These are phyloP conservation scores for Pseudomyrmex concolor DNA, from an alignment of 1,140 invertebrate species.

Conservation along the genomic window DNA sequence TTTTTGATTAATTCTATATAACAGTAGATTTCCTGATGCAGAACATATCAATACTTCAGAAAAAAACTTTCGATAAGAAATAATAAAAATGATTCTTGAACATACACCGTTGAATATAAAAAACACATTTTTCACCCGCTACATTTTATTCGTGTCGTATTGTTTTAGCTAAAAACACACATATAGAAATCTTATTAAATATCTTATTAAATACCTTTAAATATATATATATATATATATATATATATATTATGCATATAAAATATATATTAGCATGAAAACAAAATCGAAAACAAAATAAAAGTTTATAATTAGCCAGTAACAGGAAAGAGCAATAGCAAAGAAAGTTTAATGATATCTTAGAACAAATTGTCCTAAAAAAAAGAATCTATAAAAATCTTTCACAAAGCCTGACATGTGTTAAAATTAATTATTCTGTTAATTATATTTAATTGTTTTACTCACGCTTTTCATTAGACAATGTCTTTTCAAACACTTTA, in stretches of 20 bases:
- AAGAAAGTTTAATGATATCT: conserved; percentile 20
- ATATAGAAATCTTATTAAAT: too few species aligned
- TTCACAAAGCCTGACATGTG: background rate
- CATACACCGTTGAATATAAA: too few species aligned
- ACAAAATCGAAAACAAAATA: background rate
- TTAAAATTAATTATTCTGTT: background rate
- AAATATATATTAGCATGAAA: conserved; percentile 18
- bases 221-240: background rate
- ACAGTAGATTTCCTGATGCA: background rate
- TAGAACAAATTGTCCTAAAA: conserved; percentile 5
- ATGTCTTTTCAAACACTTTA: background rate
- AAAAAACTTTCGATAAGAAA: background rate
- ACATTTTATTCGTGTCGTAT: background rate
- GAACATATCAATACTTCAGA: conserved; percentile 7
- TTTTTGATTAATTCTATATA: background rate
- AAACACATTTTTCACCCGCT: background rate
- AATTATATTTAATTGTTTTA: background rate
- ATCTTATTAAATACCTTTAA: background rate
- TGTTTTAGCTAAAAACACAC: background rate
- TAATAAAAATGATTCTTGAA: background rate
- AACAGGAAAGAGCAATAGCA: conserved; percentile 32
- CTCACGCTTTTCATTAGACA: conserved; percentile 6
- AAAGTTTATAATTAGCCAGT: background rate
- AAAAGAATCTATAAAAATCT: conserved; percentile 21
- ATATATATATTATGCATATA: background rate